Percentiles rank a stretch among this genome's conserved stretches.
Conservation (phyloP, 2,797 vertebrate genomes). For the Numenius phaeopus region DNA sequence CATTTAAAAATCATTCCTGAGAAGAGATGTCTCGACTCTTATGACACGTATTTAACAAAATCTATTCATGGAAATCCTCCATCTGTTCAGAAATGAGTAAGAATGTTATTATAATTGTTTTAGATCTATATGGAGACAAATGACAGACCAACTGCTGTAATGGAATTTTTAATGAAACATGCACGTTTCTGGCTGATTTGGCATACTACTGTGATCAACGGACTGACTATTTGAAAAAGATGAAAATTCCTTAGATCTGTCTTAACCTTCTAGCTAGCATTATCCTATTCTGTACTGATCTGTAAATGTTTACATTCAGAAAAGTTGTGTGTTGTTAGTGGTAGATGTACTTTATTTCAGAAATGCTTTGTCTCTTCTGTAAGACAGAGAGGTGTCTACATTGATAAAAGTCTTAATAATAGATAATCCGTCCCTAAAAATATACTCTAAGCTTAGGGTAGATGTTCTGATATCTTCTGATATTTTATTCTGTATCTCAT, state of each 20-base stretch:
- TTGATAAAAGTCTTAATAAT: background rate
- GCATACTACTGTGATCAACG: background rate
- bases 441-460: background rate
- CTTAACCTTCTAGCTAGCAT: background rate
- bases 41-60: background rate
- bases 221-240: background rate
- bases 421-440: background rate
- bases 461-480: background rate
- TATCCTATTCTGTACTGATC: background rate
- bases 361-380: background rate
- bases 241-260: background rate
- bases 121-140: conserved; percentile 31
- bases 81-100: background rate
- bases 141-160: conserved; percentile 21
- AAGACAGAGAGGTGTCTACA: background rate
- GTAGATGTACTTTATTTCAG: background rate
- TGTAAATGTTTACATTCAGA: background rate
- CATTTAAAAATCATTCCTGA: conserved; percentile 13
- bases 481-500: background rate
- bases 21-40: background rate
- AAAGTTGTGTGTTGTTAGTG: background rate
- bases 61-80: conserved; percentile 15
- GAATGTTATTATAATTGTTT: conserved; percentile 11
- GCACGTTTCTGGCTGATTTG: background rate
- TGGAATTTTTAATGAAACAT: conserved; percentile 50